Base-by-base conservation (phyloP, 2,888 invertebrate species). In the Rhimphoctona megacephalus region DNA sequence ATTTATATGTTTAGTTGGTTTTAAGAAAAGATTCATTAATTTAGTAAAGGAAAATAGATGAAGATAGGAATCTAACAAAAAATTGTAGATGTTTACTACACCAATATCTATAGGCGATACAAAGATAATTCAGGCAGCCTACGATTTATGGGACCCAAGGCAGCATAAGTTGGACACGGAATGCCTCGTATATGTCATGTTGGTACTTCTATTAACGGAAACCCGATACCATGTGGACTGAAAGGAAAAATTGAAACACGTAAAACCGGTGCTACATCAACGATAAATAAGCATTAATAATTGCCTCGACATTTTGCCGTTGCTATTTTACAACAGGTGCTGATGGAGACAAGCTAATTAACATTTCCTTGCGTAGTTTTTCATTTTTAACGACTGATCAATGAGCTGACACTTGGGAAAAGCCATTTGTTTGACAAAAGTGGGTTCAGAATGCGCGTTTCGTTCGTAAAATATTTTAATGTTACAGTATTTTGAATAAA, bases 231-330 rank as follows among this genome's bases (percentile, higher is more conserved):
- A 30, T 25, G 61, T 14, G 43, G 46, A 43, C 36, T 70, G 25
- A 30, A 54, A n/a, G 17, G 30, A 77, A 64, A 25, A 39, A 52
- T 57, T 3, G 25, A 72, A 84, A 73, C 67, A 67, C 30, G 64
- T 39, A 76, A 78, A 80, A 69, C 72, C 76, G 36, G 76, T 66
- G 43, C 70, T 64, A 77, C 76, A 39, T 66, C 39, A 72, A 72
- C 49, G 52, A 72, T 70, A 69, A 70, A 69, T 54, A 57, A 57
- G 57, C 66, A 46, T 77, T 70, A 76, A 81, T 64, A 77, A 83
- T 66, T 36, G 54, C 43, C 52, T 66, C 36, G 61, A 78, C 57
- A 36, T 46, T 22, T 66, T 46, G 30, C 46, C 19, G 39, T 77
- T 14, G n/a, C 17, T 46, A 46, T 72, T 43, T 43, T 43, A 30